These are phyloP conservation scores for Heliothis subflexa DNA, from an alignment of 1,140 invertebrate species.

Conservation along the genomic window DNA sequence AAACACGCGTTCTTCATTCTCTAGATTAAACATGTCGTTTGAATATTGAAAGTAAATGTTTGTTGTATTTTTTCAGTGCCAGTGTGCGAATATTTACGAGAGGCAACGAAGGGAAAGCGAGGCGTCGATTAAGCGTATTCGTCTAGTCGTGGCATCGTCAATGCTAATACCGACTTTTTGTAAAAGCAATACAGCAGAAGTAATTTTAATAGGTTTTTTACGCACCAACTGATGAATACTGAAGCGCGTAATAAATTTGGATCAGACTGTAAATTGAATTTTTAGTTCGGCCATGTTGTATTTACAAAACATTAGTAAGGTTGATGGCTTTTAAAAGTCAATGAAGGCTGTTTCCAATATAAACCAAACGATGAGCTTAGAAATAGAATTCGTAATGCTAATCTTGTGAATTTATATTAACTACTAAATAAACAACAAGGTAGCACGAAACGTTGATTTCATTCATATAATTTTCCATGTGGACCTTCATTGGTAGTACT, in stretches of 20 bases:
- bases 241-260: slow-evolving; percentile 22
- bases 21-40: slow-evolving; percentile 56
- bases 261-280: slow-evolving; percentile 32
- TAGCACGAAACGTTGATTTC: too few species aligned
- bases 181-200: slow-evolving; percentile 20
- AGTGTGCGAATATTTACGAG: slow-evolving; percentile 48
- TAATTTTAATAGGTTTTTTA: slow-evolving; percentile 41
- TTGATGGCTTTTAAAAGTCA: slow-evolving; percentile 18
- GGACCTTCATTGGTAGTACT: too few species aligned
- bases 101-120: slow-evolving; percentile 38
- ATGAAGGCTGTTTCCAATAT: neutral
- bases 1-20: slow-evolving; percentile 53
- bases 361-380: neutral
- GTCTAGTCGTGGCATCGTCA: slow-evolving; percentile 24
- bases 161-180: slow-evolving; percentile 36
- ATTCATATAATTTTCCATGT: too few species aligned
- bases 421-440: too few species aligned
- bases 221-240: slow-evolving; percentile 6
- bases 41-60: slow-evolving; percentile 60
- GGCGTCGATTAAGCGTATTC: slow-evolving; percentile 28
- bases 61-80: slow-evolving; percentile 45
- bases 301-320: slow-evolving; percentile 10
- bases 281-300: slow-evolving; percentile 8
- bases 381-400: too few species aligned
- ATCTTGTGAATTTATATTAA: too few species aligned